phyloP scores from a whole-genome alignment of 2,888 invertebrate species.

The Volucella zonaria region DNA sequence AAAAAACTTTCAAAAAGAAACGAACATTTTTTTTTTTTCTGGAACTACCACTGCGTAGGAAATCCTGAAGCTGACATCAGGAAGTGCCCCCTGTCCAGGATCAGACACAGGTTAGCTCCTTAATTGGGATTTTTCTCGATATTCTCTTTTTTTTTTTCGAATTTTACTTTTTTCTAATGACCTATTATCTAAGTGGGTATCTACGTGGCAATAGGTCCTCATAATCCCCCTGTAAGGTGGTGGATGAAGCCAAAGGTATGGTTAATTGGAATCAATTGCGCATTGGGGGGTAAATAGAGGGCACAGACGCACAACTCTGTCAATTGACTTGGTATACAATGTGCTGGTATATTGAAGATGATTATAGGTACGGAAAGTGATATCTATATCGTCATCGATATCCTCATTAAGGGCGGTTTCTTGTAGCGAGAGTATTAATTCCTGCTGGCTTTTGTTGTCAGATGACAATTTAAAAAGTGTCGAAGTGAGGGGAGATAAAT shows the following conservation, averaged over 20 bases:
- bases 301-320: constrained; percentile 38
- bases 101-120: constrained; percentile 66
- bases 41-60: constrained; percentile 34
- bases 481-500: background rate
- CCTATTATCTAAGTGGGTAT: constrained; percentile 52
- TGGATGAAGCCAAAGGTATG: constrained; percentile 20
- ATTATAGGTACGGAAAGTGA: constrained; percentile 17
- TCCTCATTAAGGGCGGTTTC: constrained; percentile 59
- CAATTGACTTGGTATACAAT: constrained; percentile 33
- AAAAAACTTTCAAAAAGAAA: background rate
- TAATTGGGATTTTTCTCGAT: constrained; percentile 69
- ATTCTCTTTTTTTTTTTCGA: constrained; percentile 38
- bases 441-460: constrained; percentile 17
- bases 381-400: constrained; percentile 43
- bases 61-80: constrained; percentile 69
- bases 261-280: constrained; percentile 70
- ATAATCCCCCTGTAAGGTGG: constrained; percentile 18
- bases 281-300: constrained; percentile 47
- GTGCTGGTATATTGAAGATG: constrained; percentile 8
- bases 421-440: background rate
- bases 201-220: constrained; percentile 35
- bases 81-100: constrained; percentile 62
- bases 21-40: background rate
- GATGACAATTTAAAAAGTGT: constrained; percentile 21
- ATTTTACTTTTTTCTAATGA: constrained; percentile 62